These are phyloP conservation scores for Antheraea pernyi DNA, from an alignment of 1,140 invertebrate species.

Conservation along the genomic window DNA sequence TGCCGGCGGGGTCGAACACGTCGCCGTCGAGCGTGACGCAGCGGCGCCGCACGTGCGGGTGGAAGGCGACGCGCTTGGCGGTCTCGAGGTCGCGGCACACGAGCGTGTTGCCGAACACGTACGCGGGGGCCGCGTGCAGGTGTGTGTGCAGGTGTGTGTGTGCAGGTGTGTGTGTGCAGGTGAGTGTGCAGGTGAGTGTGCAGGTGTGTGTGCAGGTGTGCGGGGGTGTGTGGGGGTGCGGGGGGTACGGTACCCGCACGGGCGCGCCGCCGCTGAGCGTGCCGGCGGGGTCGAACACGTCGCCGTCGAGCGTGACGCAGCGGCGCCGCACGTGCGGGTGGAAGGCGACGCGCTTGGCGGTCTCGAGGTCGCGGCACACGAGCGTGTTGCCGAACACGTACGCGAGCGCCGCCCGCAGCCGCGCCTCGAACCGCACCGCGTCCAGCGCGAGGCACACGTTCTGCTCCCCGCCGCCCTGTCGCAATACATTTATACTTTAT, in stretches of 20 bases:
- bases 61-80: constrained; percentile 89
- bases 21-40: constrained; percentile 96
- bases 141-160: too few species aligned
- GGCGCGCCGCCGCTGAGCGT: constrained; percentile 91
- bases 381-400: constrained; percentile 94
- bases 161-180: too few species aligned
- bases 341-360: constrained; percentile 89
- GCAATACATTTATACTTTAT: neutral
- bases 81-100: constrained; percentile 90
- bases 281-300: constrained; percentile 94
- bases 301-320: constrained; percentile 95
- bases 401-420: constrained; percentile 89
- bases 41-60: constrained; percentile 85
- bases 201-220: too few species aligned
- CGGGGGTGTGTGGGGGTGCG: too few species aligned
- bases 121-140: constrained; percentile 90
- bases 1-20: constrained; percentile 93
- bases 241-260: too few species aligned
- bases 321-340: constrained; percentile 86
- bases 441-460: constrained; percentile 92
- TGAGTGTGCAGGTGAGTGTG: too few species aligned
- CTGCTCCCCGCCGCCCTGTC: constrained; percentile 81
- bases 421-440: constrained; percentile 88
- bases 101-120: constrained; percentile 93
- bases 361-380: constrained; percentile 90